Base-by-base conservation (phyloP, 2,797 vertebrate species). In the Hapalemur alaotrensis region DNA sequence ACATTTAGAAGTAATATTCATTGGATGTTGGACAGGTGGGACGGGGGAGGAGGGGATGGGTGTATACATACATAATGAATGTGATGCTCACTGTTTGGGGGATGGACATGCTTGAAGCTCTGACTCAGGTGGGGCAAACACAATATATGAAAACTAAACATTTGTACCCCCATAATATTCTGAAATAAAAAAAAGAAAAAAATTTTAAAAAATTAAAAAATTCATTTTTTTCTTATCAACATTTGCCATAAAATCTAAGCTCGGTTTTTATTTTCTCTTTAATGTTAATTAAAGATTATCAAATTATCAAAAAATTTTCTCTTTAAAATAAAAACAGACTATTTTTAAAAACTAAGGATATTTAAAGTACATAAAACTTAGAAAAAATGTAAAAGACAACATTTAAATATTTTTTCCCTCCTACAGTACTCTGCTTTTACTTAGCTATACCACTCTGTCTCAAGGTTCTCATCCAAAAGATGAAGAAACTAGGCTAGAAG, bases 381-480 rank as follows among this genome's bases (percentile, higher is more conserved):
- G 17, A 57, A 73, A 76, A 67, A 32, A 69, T 6, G 43, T 54
- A 86, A 89, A 96, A 86, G 43, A 54, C n/a, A 85, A 93, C 22
- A 52, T 14, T 72, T 65, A 54, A 75, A 67, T 11, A 11, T 41
- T 12, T 46, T 20, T 46, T 23, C 17, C 9, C 9, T 89, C 25
- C 28, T 46, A 17, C 1, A 65, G 15, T 63, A 50, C 3, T 92
- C 12, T 63, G 91, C 11, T 72, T n/a, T 41, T 25, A 23, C 8
- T 30, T 80, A 83, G 15, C 54, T 65, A 57, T 81, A 2, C 28
- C 78, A 50, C 8, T 52, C 30, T 76, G 25, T 80, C 85, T 96
- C 83, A 67, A 69, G 11, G 91, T 95, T 93, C 78, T 89, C 72
- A 67, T 43, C 52, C 61, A 32, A 83, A 67, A 91, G 54, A 85